Percentiles rank a stretch among this genome's conserved stretches.
Conservation (phyloP, 2,888 invertebrate species). For the Andrena haemorrhoa region DNA sequence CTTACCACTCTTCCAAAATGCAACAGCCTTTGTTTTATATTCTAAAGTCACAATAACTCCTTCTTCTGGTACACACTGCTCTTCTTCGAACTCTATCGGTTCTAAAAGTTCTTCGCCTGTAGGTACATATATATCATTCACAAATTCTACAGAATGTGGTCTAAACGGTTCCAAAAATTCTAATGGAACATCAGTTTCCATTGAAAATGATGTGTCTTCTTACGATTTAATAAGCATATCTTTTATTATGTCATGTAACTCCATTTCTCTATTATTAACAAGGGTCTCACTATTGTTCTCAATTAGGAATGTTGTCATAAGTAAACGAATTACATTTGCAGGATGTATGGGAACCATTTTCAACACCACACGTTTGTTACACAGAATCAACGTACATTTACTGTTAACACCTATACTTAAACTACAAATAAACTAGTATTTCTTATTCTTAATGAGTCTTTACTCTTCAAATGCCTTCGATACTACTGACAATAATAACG, state of each 20-base stretch:
- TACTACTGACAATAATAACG: background rate
- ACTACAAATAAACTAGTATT: background rate
- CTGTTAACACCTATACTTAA: background rate
- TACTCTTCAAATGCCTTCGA: too few relatives aligned
- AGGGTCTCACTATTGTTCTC: background rate
- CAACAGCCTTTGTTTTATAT: too few relatives aligned
- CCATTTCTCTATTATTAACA: background rate
- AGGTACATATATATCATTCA: background rate
- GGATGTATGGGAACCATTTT: background rate
- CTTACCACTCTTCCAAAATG: too few relatives aligned
- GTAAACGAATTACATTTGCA: constrained; percentile 1
- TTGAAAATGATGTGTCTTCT: background rate
- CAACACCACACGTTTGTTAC: background rate
- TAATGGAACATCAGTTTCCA: background rate
- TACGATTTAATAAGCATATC: background rate
- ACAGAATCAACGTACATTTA: background rate
- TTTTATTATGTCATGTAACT: constrained; percentile 1
- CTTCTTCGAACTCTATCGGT: too few relatives aligned
- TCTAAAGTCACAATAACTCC: too few relatives aligned
- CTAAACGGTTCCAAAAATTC: constrained; percentile 15
- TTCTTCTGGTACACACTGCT: too few relatives aligned
- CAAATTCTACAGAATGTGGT: constrained; percentile 11
- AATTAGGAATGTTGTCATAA: background rate
- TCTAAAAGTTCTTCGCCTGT: too few relatives aligned
- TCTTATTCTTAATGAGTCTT: background rate